Evolutionary conservation across 2,888 invertebrate species (phyloP).

Genomic region (Lochmaea capreae): DNA sequence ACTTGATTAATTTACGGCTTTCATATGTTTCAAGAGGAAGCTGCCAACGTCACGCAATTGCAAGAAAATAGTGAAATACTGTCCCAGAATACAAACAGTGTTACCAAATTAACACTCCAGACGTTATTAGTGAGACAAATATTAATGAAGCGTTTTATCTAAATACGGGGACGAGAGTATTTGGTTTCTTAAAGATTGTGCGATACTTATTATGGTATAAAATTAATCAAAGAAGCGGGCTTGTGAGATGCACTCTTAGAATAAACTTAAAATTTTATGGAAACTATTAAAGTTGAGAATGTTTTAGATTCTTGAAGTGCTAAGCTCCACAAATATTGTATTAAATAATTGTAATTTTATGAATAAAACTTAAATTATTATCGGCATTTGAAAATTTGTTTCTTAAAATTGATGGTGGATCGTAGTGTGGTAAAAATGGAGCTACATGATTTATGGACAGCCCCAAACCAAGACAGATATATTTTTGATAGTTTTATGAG

Average conservation of each 20-base stretch:
- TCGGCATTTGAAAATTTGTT: no score
- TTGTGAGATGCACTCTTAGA: neutral
- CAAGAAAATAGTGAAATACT: conserved; percentile 45
- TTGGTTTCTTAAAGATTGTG: neutral
- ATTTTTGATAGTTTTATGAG: no score
- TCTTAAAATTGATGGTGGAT: no score
- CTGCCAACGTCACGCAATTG: conserved; percentile 45
- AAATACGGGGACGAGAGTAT: conserved; percentile 26
- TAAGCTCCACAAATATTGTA: neutral
- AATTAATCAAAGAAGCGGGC: neutral
- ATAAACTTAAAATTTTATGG: neutral
- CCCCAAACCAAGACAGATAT: no score
- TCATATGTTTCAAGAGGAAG: conserved; percentile 37
- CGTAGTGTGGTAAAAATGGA: no score
- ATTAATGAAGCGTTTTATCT: conserved; percentile 37
- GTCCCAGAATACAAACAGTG: conserved; percentile 41
- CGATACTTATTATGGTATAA: neutral
- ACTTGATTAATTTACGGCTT: conserved; percentile 34
- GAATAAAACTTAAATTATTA: no score
- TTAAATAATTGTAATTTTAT: no score
- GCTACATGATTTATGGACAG: no score
- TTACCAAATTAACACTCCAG: conserved; percentile 47
- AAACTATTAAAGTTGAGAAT: neutral
- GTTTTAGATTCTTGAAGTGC: neutral
- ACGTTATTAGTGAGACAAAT: conserved; percentile 39